These are phyloP conservation scores for Myzus persicae DNA, from an alignment of 1,140 invertebrate genomes.

Conservation along the genomic window DNA sequence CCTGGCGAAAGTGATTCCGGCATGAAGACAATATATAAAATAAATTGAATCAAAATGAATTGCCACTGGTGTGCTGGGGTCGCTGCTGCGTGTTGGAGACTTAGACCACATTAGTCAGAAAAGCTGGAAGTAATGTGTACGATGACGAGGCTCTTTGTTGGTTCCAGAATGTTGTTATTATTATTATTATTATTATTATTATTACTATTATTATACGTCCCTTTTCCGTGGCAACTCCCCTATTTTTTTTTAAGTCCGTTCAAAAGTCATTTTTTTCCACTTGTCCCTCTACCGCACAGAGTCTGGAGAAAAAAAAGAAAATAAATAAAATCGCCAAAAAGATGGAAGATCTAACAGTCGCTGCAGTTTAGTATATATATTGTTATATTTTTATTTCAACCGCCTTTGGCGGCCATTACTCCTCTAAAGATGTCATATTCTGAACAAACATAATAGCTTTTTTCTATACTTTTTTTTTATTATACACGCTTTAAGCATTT, in stretches of 20 bases:
- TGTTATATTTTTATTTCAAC: slow-evolving; percentile 46
- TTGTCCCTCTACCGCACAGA: neutral
- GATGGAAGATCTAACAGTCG: slow-evolving; percentile 48
- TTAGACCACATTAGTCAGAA: slow-evolving; percentile 49
- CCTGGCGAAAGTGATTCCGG: neutral
- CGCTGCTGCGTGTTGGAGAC: neutral
- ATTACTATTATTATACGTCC: neutral
- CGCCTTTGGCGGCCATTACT: slow-evolving; percentile 53
- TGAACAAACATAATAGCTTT: slow-evolving; percentile 40
- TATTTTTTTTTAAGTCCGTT: slow-evolving; percentile 56
- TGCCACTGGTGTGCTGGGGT: neutral
- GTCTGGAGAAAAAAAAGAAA: neutral
- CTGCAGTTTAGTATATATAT: slow-evolving; percentile 36
- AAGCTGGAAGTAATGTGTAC: slow-evolving; percentile 51
- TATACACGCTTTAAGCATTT: neutral
- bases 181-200: too few relatives aligned
- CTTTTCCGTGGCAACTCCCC: slow-evolving; percentile 25
- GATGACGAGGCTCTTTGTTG: slow-evolving; percentile 56
- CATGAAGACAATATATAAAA: neutral
- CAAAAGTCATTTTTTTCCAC: slow-evolving; percentile 55
- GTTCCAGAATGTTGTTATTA: slow-evolving; percentile 41
- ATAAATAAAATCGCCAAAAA: slow-evolving; percentile 53
- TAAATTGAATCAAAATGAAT: slow-evolving; percentile 51
- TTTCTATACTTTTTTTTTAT: neutral
- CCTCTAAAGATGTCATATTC: slow-evolving; percentile 49